Conservation (phyloP, 2,113 vertebrate species). For the Tachysurus fulvidraco region DNA sequence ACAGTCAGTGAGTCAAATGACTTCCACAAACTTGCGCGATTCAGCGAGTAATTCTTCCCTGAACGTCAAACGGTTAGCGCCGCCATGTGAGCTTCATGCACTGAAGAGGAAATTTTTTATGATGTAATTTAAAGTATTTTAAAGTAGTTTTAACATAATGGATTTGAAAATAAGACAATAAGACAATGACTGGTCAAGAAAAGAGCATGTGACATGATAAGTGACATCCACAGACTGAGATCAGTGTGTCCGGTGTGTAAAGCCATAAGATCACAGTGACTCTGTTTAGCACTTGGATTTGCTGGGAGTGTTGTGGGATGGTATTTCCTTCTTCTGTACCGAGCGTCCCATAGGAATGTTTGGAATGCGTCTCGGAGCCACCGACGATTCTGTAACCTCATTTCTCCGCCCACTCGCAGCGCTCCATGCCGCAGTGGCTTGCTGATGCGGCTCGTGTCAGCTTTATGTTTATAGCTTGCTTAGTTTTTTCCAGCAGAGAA, state of each 20-base stretch:
- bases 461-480: constrained; percentile 22
- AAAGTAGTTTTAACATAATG: too few species aligned
- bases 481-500: neutral
- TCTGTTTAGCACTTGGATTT: constrained; percentile 59
- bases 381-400: constrained; percentile 59
- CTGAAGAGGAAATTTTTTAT: too few species aligned
- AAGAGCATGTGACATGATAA: neutral
- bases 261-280: neutral
- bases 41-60: constrained; percentile 9
- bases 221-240: neutral
- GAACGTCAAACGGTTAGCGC: neutral
- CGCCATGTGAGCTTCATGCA: constrained; percentile 12
- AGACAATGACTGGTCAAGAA: neutral
- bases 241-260: neutral
- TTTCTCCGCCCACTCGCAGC: constrained; percentile 51
- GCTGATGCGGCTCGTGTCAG: constrained; percentile 20
- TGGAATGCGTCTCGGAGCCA: constrained; percentile 71
- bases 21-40: constrained; percentile 11
- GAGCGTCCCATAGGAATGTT: constrained; percentile 69
- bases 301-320: constrained; percentile 52
- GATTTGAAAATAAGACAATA: neutral
- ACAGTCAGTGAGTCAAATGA: neutral
- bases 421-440: constrained; percentile 27
- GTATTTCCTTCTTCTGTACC: constrained; percentile 71
- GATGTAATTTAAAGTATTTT: too few species aligned